Evolutionary conservation across 2,888 invertebrate species (phyloP), one percentile per base, ranked within the genome.

Genomic region (Oligia strigilis): DNA sequence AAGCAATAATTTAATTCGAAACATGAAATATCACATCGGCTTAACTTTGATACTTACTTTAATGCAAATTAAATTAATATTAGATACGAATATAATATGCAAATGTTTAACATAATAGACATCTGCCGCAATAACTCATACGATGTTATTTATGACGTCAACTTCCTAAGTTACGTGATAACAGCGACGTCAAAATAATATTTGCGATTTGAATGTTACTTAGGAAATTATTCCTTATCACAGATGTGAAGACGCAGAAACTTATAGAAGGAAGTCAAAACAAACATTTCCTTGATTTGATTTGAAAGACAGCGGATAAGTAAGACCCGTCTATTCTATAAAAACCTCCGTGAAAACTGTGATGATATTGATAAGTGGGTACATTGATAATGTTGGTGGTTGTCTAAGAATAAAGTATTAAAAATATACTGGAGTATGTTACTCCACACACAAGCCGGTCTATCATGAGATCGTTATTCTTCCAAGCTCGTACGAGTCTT

Each of bases 51-150:
- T 78, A 78, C 74, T 75, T 80, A 70, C 29, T 82, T 66, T 70
- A 72, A 82, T 82, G 72, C 55, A 66, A 69, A 81, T 82, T 70
- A 77, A 87, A 80, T 87, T 84, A 79, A 75, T 76, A 76, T 74
- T 36, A 40, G 40, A 40, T 40, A 80, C 64, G 72, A 77, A 79
- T 79, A 65, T 82, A 29, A n/a, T 62, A 77, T 66, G 70, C 64
- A 62, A 80, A 80, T 83, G 55, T 77, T 67, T 46, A 66, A 69
- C 73, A 49, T 65, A 77, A 77, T 46, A 62, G 83, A 74, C 72
- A 78, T 75, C 60, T 79, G 62, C 65, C 73, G 72, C 75, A 77
- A 73, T 86, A 85, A 82, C 49, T 85, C 78, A 77, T 58, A 40
- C 67, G 58, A 65, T 29, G 75, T 85, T 81, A 80, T 85, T 85